A percentile compares a stretch with the other conserved stretches of the same genome.
Conservation (phyloP, 2,113 vertebrate genomes). For the Protobothrops mucrosquamatus region DNA sequence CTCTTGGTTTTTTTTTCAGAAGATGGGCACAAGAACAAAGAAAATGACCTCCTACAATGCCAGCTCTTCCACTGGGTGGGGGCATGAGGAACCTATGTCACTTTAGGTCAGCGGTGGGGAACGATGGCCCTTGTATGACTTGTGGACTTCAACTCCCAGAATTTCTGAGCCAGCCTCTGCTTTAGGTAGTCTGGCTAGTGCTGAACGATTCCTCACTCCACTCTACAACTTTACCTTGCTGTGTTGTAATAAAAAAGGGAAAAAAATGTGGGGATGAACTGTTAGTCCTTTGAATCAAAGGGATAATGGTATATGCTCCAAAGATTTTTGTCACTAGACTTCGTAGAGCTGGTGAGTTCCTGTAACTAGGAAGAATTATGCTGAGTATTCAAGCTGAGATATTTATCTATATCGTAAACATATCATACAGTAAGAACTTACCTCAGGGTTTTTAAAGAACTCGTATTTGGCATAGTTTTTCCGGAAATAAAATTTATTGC, state of each 20-base stretch:
- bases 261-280: neutral
- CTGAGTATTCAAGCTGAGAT: neutral
- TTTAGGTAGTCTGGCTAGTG: neutral
- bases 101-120: neutral
- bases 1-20: neutral
- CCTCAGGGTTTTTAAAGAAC: slow-evolving; percentile 96
- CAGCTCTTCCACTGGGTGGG: neutral
- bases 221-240: neutral
- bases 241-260: neutral
- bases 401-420: neutral
- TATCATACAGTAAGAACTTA: slow-evolving; percentile 72
- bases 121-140: neutral
- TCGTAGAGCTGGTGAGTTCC: neutral
- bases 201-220: neutral
- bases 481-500: slow-evolving; percentile 90
- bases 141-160: neutral
- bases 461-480: slow-evolving; percentile 98
- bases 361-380: neutral
- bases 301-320: neutral
- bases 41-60: neutral
- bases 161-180: neutral
- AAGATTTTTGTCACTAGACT: neutral
- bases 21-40: neutral
- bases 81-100: neutral
- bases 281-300: neutral